These are phyloP conservation scores for Cirrhinus mrigala DNA, from an alignment of 2,797 vertebrate species.

Conservation along the genomic window DNA sequence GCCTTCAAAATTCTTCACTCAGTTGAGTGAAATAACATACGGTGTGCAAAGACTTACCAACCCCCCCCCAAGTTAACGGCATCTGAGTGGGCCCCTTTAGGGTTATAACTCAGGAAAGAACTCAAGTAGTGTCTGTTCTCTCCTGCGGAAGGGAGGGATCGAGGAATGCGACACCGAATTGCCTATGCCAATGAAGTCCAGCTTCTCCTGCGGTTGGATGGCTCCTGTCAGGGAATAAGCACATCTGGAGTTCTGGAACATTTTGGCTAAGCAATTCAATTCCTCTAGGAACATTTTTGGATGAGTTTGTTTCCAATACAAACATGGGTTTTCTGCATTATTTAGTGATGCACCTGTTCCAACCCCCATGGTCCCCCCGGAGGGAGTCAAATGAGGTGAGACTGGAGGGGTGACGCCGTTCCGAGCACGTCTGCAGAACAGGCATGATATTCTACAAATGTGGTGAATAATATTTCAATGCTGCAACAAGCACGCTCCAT, in stretches of 20 bases:
- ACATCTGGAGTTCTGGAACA: conserved; percentile 45
- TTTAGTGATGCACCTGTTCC: conserved; percentile 47
- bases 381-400: conserved; percentile 29
- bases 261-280: conserved; percentile 19
- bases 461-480: conserved; percentile 49
- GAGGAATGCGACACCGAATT: conserved; percentile 30
- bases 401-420: neutral
- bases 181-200: conserved; percentile 32
- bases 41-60: conserved; percentile 11
- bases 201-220: conserved; percentile 15
- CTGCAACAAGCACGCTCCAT: conserved; percentile 27
- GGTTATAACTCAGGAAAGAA: conserved; percentile 33
- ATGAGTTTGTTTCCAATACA: neutral
- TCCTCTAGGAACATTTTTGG: conserved; percentile 5
- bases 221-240: conserved; percentile 16
- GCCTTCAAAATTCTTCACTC: neutral
- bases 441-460: conserved; percentile 29
- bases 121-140: neutral
- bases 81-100: conserved; percentile 17
- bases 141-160: neutral
- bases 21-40: conserved; percentile 40
- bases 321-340: conserved; percentile 30
- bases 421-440: conserved; percentile 35
- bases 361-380: neutral
- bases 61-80: neutral